Percentiles rank a stretch among this genome's conserved stretches.
Conservation (phyloP, 2,888 invertebrate species). For the Ectemnius continuus region DNA sequence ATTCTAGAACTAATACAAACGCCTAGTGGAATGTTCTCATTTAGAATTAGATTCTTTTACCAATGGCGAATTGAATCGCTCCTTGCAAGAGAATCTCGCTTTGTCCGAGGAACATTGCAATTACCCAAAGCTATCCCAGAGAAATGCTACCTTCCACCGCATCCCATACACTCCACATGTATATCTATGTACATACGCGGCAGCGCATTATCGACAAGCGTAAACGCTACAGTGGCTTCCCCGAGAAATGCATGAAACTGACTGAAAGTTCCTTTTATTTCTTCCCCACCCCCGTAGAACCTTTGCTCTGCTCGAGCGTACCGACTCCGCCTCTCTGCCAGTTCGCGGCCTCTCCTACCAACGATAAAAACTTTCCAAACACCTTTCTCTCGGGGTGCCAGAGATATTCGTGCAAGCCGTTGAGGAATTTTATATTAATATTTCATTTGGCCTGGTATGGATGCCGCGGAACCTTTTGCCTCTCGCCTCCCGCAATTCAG, state of each 20-base stretch:
- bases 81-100: background rate
- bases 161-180: too few relatives aligned
- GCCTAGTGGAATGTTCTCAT: background rate
- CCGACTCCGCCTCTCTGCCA: background rate
- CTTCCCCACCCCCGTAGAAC: conserved; percentile 9
- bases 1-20: too few relatives aligned
- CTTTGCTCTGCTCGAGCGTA: background rate
- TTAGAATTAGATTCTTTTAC: background rate
- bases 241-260: conserved; percentile 34
- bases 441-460: conserved; percentile 25
- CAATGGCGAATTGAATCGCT: too few relatives aligned
- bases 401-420: conserved; percentile 17
- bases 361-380: conserved; percentile 40
- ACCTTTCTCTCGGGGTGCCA: conserved; percentile 15
- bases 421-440: conserved; percentile 37
- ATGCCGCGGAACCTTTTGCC: background rate
- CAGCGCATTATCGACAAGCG: conserved; percentile 36
- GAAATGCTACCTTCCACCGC: background rate
- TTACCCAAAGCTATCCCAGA: background rate
- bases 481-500: background rate
- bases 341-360: conserved; percentile 20
- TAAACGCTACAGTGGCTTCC: conserved; percentile 27
- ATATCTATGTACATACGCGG: background rate
- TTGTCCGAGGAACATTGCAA: background rate
- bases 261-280: conserved; percentile 27